A percentile compares a stretch with the other conserved stretches of the same genome.
These are phyloP conservation scores for Lordiphosa andalusiaca DNA, from an alignment of 2,888 invertebrate species.

Conservation along the genomic window DNA sequence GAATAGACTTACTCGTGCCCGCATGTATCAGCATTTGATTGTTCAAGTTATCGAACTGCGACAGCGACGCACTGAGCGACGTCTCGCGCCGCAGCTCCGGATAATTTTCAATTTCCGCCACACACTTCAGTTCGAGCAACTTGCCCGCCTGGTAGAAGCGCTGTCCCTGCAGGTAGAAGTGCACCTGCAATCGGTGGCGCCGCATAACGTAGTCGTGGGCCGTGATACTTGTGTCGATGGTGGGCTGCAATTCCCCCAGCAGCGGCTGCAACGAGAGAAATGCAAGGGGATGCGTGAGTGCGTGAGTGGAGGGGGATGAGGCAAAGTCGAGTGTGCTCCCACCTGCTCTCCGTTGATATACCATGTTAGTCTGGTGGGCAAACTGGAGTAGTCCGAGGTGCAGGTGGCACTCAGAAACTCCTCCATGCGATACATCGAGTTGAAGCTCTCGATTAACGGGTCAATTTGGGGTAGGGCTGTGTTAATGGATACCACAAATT, in stretches of 20 bases:
- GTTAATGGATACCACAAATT: constrained; percentile 29
- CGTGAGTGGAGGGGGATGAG: neutral
- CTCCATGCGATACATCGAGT: constrained; percentile 78
- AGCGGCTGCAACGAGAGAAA: constrained; percentile 65
- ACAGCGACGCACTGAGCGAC: constrained; percentile 73
- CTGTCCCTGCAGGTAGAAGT: constrained; percentile 78
- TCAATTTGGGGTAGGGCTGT: constrained; percentile 79
- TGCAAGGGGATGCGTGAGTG: too few relatives aligned
- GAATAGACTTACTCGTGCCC: constrained; percentile 61
- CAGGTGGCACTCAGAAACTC: constrained; percentile 80
- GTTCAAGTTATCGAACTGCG: constrained; percentile 78
- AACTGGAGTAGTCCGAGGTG: constrained; percentile 80
- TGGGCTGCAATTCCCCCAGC: constrained; percentile 77
- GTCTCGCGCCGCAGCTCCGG: constrained; percentile 77
- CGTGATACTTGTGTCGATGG: constrained; percentile 77
- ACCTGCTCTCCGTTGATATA: constrained; percentile 80
- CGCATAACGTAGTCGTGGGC: constrained; percentile 79
- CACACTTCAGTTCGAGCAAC: constrained; percentile 78
- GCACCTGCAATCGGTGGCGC: constrained; percentile 78
- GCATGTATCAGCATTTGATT: constrained; percentile 79
- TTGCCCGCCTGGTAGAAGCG: constrained; percentile 76
- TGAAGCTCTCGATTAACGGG: constrained; percentile 79
- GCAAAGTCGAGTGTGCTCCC: constrained; percentile 15
- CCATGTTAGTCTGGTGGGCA: constrained; percentile 79
- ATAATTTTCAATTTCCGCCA: constrained; percentile 80